Evolutionary conservation across 2,797 vertebrate genomes (phyloP).

Genomic region (Myotis planiceps): DNA sequence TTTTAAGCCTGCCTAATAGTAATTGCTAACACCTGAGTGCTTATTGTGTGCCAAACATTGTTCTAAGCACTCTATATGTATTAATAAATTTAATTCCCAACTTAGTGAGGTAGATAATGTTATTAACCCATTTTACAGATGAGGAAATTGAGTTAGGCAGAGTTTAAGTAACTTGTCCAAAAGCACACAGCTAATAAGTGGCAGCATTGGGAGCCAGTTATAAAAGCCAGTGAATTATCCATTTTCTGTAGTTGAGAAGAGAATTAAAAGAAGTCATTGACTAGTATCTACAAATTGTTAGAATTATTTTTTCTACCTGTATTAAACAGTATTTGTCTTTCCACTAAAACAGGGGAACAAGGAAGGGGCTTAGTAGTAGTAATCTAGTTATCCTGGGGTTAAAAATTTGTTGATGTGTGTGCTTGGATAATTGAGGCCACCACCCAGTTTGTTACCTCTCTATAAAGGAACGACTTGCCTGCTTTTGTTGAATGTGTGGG

Average conservation of each 20-base stretch:
- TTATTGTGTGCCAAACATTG: background rate
- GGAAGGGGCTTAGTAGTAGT: background rate
- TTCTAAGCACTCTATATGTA: background rate
- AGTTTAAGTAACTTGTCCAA: background rate
- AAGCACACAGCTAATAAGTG: background rate
- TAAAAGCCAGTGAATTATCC: background rate
- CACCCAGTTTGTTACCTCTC: background rate
- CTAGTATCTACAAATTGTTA: background rate
- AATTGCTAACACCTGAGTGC: background rate
- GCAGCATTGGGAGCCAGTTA: background rate
- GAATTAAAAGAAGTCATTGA: background rate
- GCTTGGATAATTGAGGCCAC: background rate
- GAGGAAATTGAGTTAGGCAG: background rate
- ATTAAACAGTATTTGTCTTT: background rate
- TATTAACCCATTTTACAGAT: background rate
- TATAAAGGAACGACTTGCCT: background rate
- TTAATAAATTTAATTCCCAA: background rate
- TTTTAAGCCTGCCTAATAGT: background rate
- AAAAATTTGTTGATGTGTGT: background rate
- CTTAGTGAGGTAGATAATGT: background rate
- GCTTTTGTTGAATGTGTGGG: background rate
- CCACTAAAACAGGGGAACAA: background rate
- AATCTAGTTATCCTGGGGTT: background rate
- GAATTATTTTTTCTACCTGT: background rate
- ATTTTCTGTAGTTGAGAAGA: background rate